Evolutionary conservation across 2,797 vertebrate genomes (phyloP).

Genomic region (Spizella passerina): DNA sequence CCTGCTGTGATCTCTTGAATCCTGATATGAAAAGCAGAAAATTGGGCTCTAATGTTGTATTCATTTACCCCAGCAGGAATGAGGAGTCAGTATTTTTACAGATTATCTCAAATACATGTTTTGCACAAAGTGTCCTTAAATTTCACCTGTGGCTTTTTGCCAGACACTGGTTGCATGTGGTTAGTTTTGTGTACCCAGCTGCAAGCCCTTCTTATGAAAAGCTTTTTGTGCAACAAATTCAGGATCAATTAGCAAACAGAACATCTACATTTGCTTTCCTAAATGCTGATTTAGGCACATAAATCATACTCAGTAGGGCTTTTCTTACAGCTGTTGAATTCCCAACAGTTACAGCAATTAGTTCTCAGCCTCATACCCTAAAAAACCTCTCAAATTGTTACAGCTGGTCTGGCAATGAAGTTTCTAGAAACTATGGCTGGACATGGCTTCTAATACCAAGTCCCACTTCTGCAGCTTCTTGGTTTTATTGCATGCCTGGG

Average conservation of each 20-base stretch:
- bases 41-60: background rate
- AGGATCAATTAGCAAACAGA: background rate
- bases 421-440: background rate
- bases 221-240: background rate
- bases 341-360: background rate
- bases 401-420: background rate
- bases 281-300: background rate
- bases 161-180: background rate
- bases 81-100: background rate
- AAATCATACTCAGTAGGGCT: background rate
- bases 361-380: background rate
- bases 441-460: background rate
- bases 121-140: background rate
- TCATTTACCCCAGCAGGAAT: background rate
- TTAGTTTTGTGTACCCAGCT: slow-evolving; percentile 37
- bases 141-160: background rate
- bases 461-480: background rate
- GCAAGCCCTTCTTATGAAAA: background rate
- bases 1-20: background rate
- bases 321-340: background rate
- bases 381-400: background rate
- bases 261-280: background rate
- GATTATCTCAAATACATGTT: background rate
- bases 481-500: background rate
- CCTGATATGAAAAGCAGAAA: background rate